Percentiles rank a stretch among this genome's conserved stretches.
Conservation (phyloP, 1,140 invertebrate genomes). For the Calliphora vicina region DNA sequence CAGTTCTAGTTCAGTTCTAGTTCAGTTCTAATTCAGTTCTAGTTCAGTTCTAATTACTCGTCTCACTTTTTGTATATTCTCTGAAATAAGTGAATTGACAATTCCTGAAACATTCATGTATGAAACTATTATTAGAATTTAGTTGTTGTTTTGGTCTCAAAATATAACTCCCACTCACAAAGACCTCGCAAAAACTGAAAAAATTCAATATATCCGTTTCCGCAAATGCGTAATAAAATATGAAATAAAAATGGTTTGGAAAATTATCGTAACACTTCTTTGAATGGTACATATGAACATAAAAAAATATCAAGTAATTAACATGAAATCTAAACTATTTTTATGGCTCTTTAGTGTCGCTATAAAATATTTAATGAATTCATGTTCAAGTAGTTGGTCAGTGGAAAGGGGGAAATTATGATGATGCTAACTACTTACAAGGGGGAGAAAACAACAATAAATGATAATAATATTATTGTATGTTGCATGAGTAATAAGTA, state of each 20-base stretch:
- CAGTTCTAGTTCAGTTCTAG: no score
- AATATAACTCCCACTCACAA: not conserved
- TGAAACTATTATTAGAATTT: no score
- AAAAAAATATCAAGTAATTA: slow-evolving; percentile 6
- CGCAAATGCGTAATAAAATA: not conserved
- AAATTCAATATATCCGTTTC: not conserved
- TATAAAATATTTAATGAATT: not conserved
- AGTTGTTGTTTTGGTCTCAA: no score
- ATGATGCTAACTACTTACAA: no score
- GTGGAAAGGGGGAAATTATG: no score
- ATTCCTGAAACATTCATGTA: no score
- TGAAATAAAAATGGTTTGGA: not conserved
- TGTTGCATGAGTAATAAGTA: not conserved
- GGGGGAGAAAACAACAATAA: not conserved
- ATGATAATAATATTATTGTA: not conserved
- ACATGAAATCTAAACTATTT: not conserved
- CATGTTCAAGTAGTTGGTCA: not conserved
- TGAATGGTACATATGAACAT: not conserved
- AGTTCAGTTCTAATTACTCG: not conserved
- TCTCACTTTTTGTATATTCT: no score
- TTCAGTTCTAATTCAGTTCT: no score
- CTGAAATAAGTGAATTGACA: no score
- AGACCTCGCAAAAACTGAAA: not conserved
- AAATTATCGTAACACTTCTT: not conserved
- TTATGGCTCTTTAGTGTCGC: not conserved